Evolutionary conservation across 23 tunicate species (phyloP).

Genomic region (Clavelina lepadiformis): DNA sequence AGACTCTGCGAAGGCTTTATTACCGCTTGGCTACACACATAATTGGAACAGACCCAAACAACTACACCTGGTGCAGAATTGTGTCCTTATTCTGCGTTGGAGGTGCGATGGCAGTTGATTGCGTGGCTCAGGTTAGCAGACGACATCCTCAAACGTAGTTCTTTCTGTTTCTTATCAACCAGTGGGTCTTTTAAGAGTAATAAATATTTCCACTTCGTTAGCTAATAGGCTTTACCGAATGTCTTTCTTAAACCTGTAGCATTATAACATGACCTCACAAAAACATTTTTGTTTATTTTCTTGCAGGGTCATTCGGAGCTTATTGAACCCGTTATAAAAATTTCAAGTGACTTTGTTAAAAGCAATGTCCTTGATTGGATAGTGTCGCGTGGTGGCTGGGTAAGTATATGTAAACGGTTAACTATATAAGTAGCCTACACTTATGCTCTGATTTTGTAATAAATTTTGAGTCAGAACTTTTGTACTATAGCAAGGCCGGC

Average conservation of each 20-base stretch:
- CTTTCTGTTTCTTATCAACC: not conserved
- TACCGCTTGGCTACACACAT: constrained; percentile 57
- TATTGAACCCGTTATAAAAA: constrained; percentile 42
- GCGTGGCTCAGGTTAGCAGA: constrained; percentile 53
- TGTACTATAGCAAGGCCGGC: too few relatives aligned
- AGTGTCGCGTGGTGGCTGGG: constrained; percentile 71
- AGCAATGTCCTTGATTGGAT: constrained; percentile 52
- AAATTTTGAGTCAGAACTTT: too few relatives aligned
- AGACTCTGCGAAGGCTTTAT: constrained; percentile 41
- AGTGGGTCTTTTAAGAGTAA: too few relatives aligned
- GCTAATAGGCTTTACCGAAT: not conserved
- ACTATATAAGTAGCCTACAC: too few relatives aligned
- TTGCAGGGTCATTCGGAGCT: constrained; percentile 71
- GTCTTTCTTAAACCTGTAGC: not conserved
- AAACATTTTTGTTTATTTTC: not conserved
- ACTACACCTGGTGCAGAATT: constrained; percentile 75
- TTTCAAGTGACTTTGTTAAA: constrained; percentile 52
- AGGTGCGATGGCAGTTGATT: constrained; percentile 80
- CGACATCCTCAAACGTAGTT: not conserved
- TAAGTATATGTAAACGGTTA: constrained; percentile 34
- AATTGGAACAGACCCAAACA: constrained; percentile 27
- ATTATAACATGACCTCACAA: not conserved
- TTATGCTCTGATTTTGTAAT: too few relatives aligned
- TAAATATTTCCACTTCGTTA: too few relatives aligned
- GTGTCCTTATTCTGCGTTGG: constrained; percentile 57